Conservation (phyloP, 2,797 vertebrate species). For the Vipera latastei region DNA sequence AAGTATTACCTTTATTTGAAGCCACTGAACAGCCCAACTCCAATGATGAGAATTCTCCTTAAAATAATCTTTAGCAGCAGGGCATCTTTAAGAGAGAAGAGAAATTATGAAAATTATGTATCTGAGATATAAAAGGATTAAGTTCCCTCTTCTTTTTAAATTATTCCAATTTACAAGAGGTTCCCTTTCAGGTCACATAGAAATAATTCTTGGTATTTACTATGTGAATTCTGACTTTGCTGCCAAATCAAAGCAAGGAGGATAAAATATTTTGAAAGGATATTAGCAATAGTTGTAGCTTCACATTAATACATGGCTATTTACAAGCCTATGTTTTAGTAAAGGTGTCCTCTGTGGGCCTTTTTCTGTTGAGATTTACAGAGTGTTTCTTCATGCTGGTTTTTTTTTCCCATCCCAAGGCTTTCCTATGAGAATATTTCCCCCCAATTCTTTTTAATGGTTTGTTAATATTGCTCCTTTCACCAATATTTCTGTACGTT, state of each 20-base stretch:
- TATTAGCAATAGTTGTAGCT: neutral
- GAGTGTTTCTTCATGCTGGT: neutral
- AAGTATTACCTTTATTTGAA: constrained; percentile 89
- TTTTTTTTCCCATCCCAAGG: neutral
- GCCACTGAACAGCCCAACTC: constrained; percentile 99
- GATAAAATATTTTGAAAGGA: neutral
- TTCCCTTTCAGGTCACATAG: neutral
- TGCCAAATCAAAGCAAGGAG: neutral
- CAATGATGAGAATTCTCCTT: constrained; percentile 96
- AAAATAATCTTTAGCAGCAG: constrained; percentile 96
- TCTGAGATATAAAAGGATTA: neutral
- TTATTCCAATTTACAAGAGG: neutral
- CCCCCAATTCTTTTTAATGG: neutral
- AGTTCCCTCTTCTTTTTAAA: neutral
- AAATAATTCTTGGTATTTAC: neutral
- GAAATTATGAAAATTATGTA: neutral
- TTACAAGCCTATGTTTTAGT: neutral
- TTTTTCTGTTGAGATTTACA: neutral
- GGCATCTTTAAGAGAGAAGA: constrained; percentile 77
- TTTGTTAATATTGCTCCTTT: neutral
- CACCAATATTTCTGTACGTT: neutral
- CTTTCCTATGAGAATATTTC: neutral
- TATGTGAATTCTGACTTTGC: neutral
- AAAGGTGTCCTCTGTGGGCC: neutral
- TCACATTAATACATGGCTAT: neutral